Base-by-base conservation (phyloP, 2,113 vertebrate genomes). In the Opisthocomus hoazin region DNA sequence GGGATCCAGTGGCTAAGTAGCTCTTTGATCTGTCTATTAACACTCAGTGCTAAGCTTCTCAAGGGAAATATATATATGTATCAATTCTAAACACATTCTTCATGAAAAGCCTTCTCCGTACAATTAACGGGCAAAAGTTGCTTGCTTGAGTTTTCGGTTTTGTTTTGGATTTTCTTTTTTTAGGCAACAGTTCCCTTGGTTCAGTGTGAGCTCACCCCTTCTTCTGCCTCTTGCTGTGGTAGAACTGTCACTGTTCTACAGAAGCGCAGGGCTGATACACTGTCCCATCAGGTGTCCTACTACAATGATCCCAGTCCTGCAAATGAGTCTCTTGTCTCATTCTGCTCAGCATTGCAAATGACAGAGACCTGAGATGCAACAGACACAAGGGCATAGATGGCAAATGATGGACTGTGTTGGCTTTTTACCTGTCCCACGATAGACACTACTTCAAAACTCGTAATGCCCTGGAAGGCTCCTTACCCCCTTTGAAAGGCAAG, bases 21-120 rank as follows among this genome's bases (percentile, higher is more conserved):
- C 30, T 84, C 68, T 93, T 95, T 90, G 79, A 94, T 94, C 68
- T 70, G 45, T 85, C 87, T 85, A 54, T 87, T 94, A 85, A 78
- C 63, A 45, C 78, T 60, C 45, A 43, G 56, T 30, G n/a, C 86
- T 87, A 65, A 94, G 84, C 41, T 92, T 89, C 89, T 87, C 80
- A 37, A 57, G 57, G 65, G 81, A 89, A 91, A 86, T 45, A 56
- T 3, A n/a, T 17, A 29, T 46, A 36, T 53, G 43, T 16, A 8
- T n/a, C 15, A 64, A 23, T 88, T 74, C 76, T 86, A 96, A 77
- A 58, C 34, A 84, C 41, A n/a, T 60, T 71, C 75, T 66, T 87
- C n/a, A 30, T 68, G 36, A 71, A 90, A 78, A 93, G 34, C 43
- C 15, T 50, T 75, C 48, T 89, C 53, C 27, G 13, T 84, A 76